Base-by-base conservation (phyloP, 2,113 vertebrate species). In the Chaetodon trifascialis region DNA sequence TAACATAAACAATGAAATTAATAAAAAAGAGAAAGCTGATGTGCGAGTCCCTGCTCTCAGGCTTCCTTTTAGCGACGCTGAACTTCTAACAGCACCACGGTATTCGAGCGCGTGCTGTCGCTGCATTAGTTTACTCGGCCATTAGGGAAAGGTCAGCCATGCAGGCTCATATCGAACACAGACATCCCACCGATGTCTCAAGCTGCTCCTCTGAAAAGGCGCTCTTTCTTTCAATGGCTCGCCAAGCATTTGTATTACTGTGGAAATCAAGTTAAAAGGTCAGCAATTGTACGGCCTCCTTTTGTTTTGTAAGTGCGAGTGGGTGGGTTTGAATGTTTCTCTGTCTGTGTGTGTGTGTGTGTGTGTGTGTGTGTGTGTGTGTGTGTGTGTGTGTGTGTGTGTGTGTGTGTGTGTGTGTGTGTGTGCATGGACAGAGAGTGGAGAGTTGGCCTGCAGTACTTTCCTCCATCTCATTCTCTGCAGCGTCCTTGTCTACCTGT, bases 111-210 rank as follows among this genome's bases (percentile, higher is more conserved):
- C 4, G 47, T 5, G 17, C 73, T 52, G 85, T 60, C 11, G 85
- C 85, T 68, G 88, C 86, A 54, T 85, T 81, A 79, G 86, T n/a
- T 65, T 62, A 76, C 14, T 3, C 0, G 81, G 34, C 90, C 86
- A 90, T 93, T 89, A 93, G 84, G 2, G 72, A 93, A 93, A 93
- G 91, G 91, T 93, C 91, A 89, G 67, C 68, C 47, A 38, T 9
- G 73, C 85, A 49, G 88, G 71, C 86, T 6, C 66, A 21, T 84
- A 91, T 93, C 59, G 90, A 93, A 88, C 91, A 72, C 88, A 67
- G 83, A 73, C 88, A 5, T 88, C 88, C 88, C 59, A 47, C 86
- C 65, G 87, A 88, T 73, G 84, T 89, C 82, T 91, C 90, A 86
- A 86, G 86, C 91, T 89, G 90, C 87, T 89, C 30, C 85, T 85